phyloP scores from a whole-genome alignment of 2,888 invertebrate genomes.

The Pimpla rufipes region DNA sequence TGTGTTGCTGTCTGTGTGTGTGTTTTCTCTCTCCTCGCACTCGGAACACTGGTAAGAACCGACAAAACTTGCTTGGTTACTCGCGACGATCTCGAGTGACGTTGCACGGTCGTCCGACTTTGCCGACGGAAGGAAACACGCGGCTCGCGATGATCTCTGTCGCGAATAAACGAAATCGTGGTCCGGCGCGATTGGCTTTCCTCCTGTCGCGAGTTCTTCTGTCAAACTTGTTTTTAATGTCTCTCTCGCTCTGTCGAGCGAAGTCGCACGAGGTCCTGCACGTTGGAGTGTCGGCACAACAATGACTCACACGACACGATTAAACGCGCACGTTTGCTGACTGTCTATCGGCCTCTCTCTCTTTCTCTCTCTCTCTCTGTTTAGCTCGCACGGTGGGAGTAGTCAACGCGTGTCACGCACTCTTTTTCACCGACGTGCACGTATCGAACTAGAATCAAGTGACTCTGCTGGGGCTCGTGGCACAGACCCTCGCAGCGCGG shows the following conservation, averaged over 20 bases:
- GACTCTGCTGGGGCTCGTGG: slow-evolving; percentile 8
- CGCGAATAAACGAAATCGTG: background rate
- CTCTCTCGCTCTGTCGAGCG: background rate
- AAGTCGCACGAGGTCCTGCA: slow-evolving; percentile 71
- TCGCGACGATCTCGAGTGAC: slow-evolving; percentile 9
- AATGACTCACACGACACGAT: slow-evolving; percentile 76
- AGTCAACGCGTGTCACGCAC: slow-evolving; percentile 49
- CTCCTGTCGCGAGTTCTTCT: background rate
- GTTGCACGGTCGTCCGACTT: slow-evolving; percentile 24
- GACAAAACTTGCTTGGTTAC: background rate
- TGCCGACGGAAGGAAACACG: slow-evolving; percentile 26
- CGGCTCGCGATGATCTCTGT: background rate
- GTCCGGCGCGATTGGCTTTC: background rate
- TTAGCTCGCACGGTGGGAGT: slow-evolving; percentile 27
- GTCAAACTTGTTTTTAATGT: slow-evolving; percentile 21
- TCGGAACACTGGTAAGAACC: background rate
- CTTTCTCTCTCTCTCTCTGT: slow-evolving; percentile 7
- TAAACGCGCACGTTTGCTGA: slow-evolving; percentile 62
- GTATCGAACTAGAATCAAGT: slow-evolving; percentile 79
- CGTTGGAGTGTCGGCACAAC: slow-evolving; percentile 77
- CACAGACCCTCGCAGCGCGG: slow-evolving; percentile 78
- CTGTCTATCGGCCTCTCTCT: slow-evolving; percentile 31
- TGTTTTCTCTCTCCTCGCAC: background rate
- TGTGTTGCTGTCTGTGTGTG: background rate
- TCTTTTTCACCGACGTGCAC: slow-evolving; percentile 30